Evolutionary conservation across 2,797 vertebrate species (phyloP), one percentile per base, ranked within the genome.

Genomic region (Moxostoma hubbsi): DNA sequence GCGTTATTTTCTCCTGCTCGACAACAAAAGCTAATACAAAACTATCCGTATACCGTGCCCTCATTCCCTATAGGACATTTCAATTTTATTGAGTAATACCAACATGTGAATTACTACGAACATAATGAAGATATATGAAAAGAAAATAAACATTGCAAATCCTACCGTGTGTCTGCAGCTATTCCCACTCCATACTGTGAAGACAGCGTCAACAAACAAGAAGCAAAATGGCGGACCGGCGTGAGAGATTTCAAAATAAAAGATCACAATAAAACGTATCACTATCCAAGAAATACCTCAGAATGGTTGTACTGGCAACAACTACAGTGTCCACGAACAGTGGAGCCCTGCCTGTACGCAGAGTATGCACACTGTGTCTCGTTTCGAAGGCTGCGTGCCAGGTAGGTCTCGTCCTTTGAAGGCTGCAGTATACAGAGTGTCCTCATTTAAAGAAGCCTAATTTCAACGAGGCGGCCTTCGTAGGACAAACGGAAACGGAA

Each of bases 201-300:
- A 83, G 8, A 13, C 12, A 46, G 82, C 82, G 80, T 73, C 79
- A 85, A 79, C 45, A 9, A 47, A 50, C 70, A 50, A 45, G 15
- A 15, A 5, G 57, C 18, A n/a, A 78, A 75, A 80, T 84, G 80
- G 77, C 36, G 13, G 71, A 63, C 5, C 16, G 55, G 65, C 0
- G 50, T 13, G 49, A 16, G n/a, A 8, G 11, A 54, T 76, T 82
- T 84, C 63, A 85, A 53, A 84, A 84, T 84, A 86, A 80, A 84
- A 84, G 43, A 70, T 51, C 6, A 16, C 49, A 12, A 12, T 43
- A 11, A 36, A 64, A 43, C 18, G 24, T 24, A 24, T 24, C 24
- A 24, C 24, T 24, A 24, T 24, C 24, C 24, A 24, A 24, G 24
- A 24, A 24, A 24, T 24, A 24, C 24, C 24, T 24, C 24, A 24